These are phyloP conservation scores for Steinernema scapterisci DNA, from an alignment of 2,888 invertebrate species.

Conservation along the genomic window DNA sequence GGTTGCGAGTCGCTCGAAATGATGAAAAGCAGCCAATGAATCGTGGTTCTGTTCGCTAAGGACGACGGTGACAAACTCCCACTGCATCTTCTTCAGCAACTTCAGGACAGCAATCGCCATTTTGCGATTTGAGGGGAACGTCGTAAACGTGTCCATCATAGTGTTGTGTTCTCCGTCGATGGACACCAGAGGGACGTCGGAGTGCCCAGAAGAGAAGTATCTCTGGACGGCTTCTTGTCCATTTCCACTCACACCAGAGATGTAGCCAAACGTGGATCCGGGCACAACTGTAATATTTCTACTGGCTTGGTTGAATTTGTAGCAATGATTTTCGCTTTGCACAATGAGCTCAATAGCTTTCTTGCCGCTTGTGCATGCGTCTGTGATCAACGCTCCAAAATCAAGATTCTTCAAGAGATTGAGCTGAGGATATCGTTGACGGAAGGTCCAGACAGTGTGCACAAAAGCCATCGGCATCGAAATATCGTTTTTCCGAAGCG, in stretches of 20 bases:
- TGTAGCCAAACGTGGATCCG: conserved; percentile 56
- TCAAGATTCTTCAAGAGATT: conserved; percentile 56
- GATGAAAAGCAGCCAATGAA: conserved; percentile 54
- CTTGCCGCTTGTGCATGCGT: conserved; percentile 54
- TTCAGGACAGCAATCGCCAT: conserved; percentile 58
- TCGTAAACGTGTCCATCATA: conserved; percentile 44
- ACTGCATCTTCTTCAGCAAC: conserved; percentile 54
- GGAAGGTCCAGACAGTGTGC: conserved; percentile 62
- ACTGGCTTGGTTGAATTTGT: conserved; percentile 59
- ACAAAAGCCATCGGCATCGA: conserved; percentile 63
- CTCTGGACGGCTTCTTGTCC: conserved; percentile 38
- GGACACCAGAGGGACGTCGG: conserved; percentile 54
- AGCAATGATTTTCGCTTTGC: conserved; percentile 59
- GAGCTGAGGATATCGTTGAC: conserved; percentile 57
- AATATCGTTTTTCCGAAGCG: conserved; percentile 52
- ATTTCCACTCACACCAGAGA: conserved; percentile 9
- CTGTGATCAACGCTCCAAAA: conserved; percentile 60
- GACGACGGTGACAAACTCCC: conserved; percentile 62
- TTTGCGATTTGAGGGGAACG: conserved; percentile 53
- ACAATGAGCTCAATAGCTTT: conserved; percentile 49
- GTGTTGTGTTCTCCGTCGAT: conserved; percentile 47
- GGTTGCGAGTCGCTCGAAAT: conserved; percentile 55
- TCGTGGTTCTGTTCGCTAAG: conserved; percentile 55
- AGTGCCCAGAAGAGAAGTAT: conserved; percentile 57
- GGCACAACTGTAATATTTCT: conserved; percentile 63